phyloP scores from a whole-genome alignment of 2,888 invertebrate species.

The Icerya purchasi region DNA sequence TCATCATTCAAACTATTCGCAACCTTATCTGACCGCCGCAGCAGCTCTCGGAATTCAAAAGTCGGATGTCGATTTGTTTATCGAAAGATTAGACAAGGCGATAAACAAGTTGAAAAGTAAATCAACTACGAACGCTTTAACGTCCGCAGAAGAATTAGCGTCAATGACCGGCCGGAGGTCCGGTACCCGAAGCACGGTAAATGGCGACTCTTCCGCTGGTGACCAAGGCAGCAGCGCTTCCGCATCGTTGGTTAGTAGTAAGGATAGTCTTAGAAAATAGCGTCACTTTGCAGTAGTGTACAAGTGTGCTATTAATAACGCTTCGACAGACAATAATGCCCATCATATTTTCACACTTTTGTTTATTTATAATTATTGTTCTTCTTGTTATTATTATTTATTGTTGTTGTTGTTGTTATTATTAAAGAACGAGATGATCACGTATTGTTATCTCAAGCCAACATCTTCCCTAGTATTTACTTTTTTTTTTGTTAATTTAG shows the following conservation, averaged over 20 bases:
- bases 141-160: slow-evolving; percentile 23
- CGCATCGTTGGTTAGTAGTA: slow-evolving; percentile 24
- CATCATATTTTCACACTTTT: no score
- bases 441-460: no score
- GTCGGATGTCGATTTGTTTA: slow-evolving; percentile 44
- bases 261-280: slow-evolving; percentile 24
- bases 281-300: no score
- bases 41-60: slow-evolving; percentile 44
- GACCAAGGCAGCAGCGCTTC: slow-evolving; percentile 22
- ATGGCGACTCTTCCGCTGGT: slow-evolving; percentile 19
- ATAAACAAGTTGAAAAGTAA: slow-evolving; percentile 26
- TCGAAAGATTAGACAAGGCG: slow-evolving; percentile 39
- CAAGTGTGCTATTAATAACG: not conserved
- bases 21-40: slow-evolving; percentile 50
- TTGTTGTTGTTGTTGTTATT: no score
- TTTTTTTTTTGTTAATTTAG: no score
- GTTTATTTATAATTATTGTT: no score
- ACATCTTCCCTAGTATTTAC: no score
- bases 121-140: slow-evolving; percentile 23
- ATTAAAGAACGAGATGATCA: no score
- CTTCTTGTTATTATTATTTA: no score
- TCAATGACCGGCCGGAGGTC: slow-evolving; percentile 21
- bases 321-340: slow-evolving; percentile 16
- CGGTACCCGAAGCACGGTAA: slow-evolving; percentile 18
- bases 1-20: slow-evolving; percentile 35